Evolutionary conservation across 1,140 invertebrate genomes (phyloP), one percentile per base, ranked within the genome.

Genomic region (Heliconius nattereri): DNA sequence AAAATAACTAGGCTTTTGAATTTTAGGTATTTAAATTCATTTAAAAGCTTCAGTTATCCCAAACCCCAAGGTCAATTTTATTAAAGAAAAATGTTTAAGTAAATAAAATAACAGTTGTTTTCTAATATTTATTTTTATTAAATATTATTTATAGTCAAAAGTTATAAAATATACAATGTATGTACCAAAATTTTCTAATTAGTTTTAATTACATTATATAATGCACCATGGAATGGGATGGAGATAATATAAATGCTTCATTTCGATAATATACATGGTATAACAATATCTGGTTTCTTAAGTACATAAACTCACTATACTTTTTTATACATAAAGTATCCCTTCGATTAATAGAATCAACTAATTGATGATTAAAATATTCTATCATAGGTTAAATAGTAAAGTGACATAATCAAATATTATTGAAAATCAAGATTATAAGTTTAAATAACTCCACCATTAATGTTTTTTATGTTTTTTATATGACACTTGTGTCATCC

Each of bases 221-320:
- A 49, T 76, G 60, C 75, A 76, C 60, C 60, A 76, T 76, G 60
- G 75, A 76, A 76, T 76, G 60, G 54, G 35, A 26, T 70, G 60
- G 75, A n/a, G 60, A 66, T n/a, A 29, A 66, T 66, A 66, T 70
- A 76, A 71, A 76, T 76, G 75, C 75, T 70, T 76, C 6, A 23
- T 29, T 26, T 66, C 29, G 11, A 26, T 66, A 2, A 3, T 60
- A 11, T 66, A 60, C 20, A 66, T 29, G 26, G 8, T 66, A 29
- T 23, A 6, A 66, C 60, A 66, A 29, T 66, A 66, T 66, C 26
- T 66, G 60, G 60, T 66, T 66, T 66, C 60, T 66, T 66, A 66
- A 66, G 26, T 66, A 66, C 60, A 66, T 66, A 66, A 66, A 29
- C 29, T 66, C 60, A 66, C 26, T 66, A 66, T 11, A 66, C 26